Base-by-base conservation (phyloP, 2,113 vertebrate species). In the Lathamus discolor region DNA sequence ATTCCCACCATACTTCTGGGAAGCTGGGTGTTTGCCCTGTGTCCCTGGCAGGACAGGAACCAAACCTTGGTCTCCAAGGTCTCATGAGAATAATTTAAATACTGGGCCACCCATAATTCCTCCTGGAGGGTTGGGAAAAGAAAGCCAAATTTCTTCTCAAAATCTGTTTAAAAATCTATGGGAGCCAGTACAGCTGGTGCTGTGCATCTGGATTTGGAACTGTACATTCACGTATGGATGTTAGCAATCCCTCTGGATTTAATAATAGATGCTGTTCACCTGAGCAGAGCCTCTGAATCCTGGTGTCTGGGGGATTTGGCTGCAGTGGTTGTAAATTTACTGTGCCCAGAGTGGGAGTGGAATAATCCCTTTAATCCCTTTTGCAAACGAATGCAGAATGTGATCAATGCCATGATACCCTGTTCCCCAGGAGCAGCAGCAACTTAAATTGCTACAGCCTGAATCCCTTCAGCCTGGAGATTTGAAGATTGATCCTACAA, bases 331-430 rank as follows among this genome's bases (percentile, higher is more conserved):
- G 18, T 63, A 83, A 92, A n/a, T 23, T 57, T 79, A 43, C 44
- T 1, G 2, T 13, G 49, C 37, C 66, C 78, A 39, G 67, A 85
- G 7, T 4, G 1, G 8, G 41, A 17, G 3, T 72, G 52, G 52
- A 73, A 76, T 85, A 93, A 87, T 93, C 44, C 27, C 13, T 95
- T 92, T 76, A 93, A 91, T 90, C 49, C 39, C 57, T 94, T 93
- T 76, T 76, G 82, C 85, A 94, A 90, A 88, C 0, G 0, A 88
- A 73, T 10, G 13, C 63, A 86, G 43, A 82, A 39, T 57, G 44
- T 43, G 79, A 83, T 88, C 79, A 27, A 25, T 83, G 90, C 48
- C 35, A 4, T 1, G 70, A 35, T 17, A n/a, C 14, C 43, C 37
- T n/a, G 17, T 10, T 54, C 17, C 31, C 12, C 28, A 33, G 64